Conservation (phyloP, 2,888 invertebrate genomes). For the Drosophila barbarae region DNA sequence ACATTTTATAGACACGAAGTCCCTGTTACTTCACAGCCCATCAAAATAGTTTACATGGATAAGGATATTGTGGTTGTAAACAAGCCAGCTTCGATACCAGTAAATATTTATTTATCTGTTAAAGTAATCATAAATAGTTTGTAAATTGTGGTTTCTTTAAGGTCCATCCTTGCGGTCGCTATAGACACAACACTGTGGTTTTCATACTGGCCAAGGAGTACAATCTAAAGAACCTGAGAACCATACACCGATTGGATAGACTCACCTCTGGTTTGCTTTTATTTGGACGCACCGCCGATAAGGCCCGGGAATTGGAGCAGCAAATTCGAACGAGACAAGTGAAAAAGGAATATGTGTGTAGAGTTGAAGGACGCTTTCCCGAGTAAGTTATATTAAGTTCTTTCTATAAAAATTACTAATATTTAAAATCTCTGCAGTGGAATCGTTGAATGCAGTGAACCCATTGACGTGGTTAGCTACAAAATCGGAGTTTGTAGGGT, state of each 20-base stretch:
- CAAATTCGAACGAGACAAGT: slow-evolving; percentile 95
- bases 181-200: slow-evolving; percentile 97
- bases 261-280: slow-evolving; percentile 95
- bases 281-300: slow-evolving; percentile 95
- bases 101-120: slow-evolving; percentile 81
- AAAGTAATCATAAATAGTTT: not conserved
- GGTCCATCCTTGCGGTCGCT: slow-evolving; percentile 99
- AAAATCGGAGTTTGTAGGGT: slow-evolving; percentile 97
- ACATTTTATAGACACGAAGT: slow-evolving; percentile 96
- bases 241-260: slow-evolving; percentile 97
- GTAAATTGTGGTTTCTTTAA: slow-evolving; percentile 71
- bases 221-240: slow-evolving; percentile 94
- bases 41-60: slow-evolving; percentile 97
- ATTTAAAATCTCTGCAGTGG: slow-evolving; percentile 81
- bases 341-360: slow-evolving; percentile 96
- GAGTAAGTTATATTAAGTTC: slow-evolving; percentile 83
- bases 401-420: accelerated
- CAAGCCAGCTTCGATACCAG: slow-evolving; percentile 99
- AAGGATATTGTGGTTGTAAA: slow-evolving; percentile 99
- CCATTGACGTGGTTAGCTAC: slow-evolving; percentile 95
- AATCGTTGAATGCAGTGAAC: slow-evolving; percentile 91
- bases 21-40: slow-evolving; percentile 96
- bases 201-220: slow-evolving; percentile 98
- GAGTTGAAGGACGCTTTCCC: slow-evolving; percentile 96
- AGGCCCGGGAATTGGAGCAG: slow-evolving; percentile 96